phyloP scores from a whole-genome alignment of 2,113 vertebrate species.

The human (Homo sapiens) region DNA sequence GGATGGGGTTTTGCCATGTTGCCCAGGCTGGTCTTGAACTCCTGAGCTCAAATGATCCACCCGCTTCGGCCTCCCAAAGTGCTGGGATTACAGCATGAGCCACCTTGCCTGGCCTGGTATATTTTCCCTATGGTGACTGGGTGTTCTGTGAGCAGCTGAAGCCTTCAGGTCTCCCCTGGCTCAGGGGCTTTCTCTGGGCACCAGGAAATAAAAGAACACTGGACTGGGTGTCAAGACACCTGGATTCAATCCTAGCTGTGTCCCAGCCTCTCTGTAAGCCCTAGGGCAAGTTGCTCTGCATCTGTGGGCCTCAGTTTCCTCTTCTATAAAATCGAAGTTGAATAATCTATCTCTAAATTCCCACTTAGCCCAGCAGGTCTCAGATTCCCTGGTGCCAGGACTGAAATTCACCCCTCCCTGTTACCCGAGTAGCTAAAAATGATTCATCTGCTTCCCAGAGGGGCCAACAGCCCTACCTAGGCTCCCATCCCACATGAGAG shows the following conservation, averaged over 20 bases:
- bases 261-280: background rate
- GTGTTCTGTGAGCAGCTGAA: accelerated
- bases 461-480: background rate
- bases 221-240: too few relatives aligned
- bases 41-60: too few relatives aligned
- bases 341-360: background rate
- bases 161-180: background rate
- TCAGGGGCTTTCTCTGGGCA: background rate
- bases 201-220: background rate
- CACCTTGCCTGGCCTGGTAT: too few relatives aligned
- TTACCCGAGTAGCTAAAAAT: background rate
- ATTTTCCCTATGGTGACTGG: background rate
- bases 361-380: background rate
- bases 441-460: background rate
- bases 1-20: too few relatives aligned
- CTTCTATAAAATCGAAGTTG: background rate
- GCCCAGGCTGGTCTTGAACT: too few relatives aligned
- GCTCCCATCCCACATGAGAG: background rate
- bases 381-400: background rate
- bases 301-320: background rate
- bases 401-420: background rate
- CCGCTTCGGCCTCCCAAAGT: too few relatives aligned
- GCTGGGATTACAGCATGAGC: too few relatives aligned
- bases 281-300: background rate
- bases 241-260: too few relatives aligned